phyloP scores from a whole-genome alignment of 2,797 vertebrate genomes.

The Sardinella longiceps region DNA sequence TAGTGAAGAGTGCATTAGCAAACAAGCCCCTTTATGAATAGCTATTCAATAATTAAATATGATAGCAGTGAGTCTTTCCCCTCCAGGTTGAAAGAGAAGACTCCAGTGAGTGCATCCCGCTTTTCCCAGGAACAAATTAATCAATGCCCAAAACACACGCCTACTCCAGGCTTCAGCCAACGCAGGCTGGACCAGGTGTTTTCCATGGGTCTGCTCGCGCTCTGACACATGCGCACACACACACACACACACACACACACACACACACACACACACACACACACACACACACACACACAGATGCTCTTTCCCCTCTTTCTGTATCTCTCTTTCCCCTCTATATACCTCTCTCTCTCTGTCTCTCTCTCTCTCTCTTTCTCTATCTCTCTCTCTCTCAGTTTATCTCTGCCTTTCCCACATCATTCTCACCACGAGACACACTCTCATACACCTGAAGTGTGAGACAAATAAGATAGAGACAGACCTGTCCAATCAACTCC shows the following conservation, averaged over 20 bases:
- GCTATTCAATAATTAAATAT: not conserved
- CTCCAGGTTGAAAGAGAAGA: conserved; percentile 10
- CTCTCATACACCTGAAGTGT: not conserved
- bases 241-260: too few relatives aligned
- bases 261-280: not conserved
- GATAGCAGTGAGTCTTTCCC: not conserved
- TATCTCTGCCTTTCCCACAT: not conserved
- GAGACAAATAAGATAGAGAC: not conserved
- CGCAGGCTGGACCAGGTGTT: not conserved
- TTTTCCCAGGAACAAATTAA: conserved; percentile 20
- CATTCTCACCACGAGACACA: not conserved
- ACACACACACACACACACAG: not conserved
- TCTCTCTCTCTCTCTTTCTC: not conserved
- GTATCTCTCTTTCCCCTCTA: not conserved
- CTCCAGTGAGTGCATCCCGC: conserved; percentile 8
- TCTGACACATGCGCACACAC: too few relatives aligned
- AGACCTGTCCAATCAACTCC: not conserved
- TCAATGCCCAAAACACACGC: conserved; percentile 21
- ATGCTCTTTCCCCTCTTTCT: not conserved
- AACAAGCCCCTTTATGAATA: not conserved
- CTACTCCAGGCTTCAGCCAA: not conserved
- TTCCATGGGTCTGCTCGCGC: not conserved
- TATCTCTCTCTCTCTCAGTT: not conserved
- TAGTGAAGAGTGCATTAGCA: not conserved
- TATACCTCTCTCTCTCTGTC: not conserved